A percentile compares a stretch with the other conserved stretches of the same genome.
These are phyloP conservation scores for Tortricodes alternella DNA, from an alignment of 2,888 invertebrate genomes.

Conservation along the genomic window DNA sequence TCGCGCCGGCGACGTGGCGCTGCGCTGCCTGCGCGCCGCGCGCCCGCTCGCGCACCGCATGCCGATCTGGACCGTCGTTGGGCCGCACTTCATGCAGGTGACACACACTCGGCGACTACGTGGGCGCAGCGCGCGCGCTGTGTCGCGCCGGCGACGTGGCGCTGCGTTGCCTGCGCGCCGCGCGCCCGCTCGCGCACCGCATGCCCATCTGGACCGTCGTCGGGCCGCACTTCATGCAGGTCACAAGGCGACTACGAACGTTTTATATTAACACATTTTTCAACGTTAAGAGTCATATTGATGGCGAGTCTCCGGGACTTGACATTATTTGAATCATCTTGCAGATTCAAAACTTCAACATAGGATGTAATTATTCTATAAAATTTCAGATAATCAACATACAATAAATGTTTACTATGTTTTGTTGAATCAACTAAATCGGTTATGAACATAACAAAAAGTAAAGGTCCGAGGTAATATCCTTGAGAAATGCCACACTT, in stretches of 20 bases:
- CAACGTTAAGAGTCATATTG: too few relatives aligned
- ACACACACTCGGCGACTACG: conserved; percentile 30
- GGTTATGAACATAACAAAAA: too few relatives aligned
- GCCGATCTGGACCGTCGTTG: conserved; percentile 95
- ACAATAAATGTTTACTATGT: too few relatives aligned
- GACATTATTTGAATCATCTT: too few relatives aligned
- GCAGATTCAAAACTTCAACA: too few relatives aligned
- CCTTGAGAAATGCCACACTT: too few relatives aligned
- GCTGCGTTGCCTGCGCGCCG: conserved; percentile 92
- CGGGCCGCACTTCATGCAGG: conserved; percentile 97
- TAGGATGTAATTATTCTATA: too few relatives aligned
- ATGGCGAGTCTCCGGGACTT: too few relatives aligned
- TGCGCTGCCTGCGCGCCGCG: conserved; percentile 93
- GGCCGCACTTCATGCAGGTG: conserved; percentile 96
- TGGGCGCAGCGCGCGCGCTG: conserved; percentile 81
- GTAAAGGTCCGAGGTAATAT: too few relatives aligned
- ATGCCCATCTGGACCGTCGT: conserved; percentile 97
- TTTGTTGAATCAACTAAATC: too few relatives aligned
- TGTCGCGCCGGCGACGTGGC: conserved; percentile 95
- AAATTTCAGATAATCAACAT: too few relatives aligned
- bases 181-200: conserved; percentile 93
- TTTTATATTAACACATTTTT: too few relatives aligned
- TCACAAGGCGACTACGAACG: conserved; percentile 51
- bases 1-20: conserved; percentile 93
- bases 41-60: conserved; percentile 95